Conservation (phyloP, 2,888 invertebrate species). For the Synergus japonicus region DNA sequence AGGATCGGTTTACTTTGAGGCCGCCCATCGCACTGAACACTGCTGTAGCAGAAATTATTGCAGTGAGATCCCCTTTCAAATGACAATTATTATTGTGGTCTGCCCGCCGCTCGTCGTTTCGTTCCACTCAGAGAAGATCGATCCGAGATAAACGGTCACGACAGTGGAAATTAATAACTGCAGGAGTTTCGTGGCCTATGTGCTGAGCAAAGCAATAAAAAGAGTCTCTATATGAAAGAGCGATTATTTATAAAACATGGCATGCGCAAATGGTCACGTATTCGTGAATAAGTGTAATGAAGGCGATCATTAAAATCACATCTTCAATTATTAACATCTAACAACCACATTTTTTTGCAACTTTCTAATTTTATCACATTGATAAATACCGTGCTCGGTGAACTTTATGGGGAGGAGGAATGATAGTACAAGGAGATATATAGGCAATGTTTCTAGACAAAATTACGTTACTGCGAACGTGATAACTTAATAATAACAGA, state of each 20-base stretch:
- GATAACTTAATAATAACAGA: neutral
- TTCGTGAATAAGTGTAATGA: slow-evolving; percentile 35
- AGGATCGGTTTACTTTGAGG: neutral
- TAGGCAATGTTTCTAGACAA: too few species aligned
- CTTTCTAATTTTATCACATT: slow-evolving; percentile 10
- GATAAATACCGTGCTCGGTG: neutral
- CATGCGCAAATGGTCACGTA: slow-evolving; percentile 17
- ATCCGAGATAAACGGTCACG: slow-evolving; percentile 45
- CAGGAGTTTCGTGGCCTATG: slow-evolving; percentile 25
- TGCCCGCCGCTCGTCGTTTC: slow-evolving; percentile 48
- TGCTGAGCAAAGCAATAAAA: slow-evolving; percentile 21
- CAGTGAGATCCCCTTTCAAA: slow-evolving; percentile 44
- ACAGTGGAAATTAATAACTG: slow-evolving; percentile 36
- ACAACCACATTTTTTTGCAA: neutral
- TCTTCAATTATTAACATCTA: neutral
- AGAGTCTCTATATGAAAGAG: neutral
- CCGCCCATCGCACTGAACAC: neutral
- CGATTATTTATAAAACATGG: slow-evolving; percentile 15
- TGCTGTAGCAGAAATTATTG: slow-evolving; percentile 45
- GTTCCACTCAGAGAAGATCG: slow-evolving; percentile 52
- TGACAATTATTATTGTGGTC: slow-evolving; percentile 44
- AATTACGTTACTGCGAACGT: neutral
- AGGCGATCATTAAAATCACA: slow-evolving; percentile 36
- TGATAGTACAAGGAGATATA: too few species aligned
- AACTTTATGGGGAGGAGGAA: neutral